A percentile compares a stretch with the other conserved stretches of the same genome.
Conservation (phyloP, 2,797 vertebrate species). For the Labeo calbasu region DNA sequence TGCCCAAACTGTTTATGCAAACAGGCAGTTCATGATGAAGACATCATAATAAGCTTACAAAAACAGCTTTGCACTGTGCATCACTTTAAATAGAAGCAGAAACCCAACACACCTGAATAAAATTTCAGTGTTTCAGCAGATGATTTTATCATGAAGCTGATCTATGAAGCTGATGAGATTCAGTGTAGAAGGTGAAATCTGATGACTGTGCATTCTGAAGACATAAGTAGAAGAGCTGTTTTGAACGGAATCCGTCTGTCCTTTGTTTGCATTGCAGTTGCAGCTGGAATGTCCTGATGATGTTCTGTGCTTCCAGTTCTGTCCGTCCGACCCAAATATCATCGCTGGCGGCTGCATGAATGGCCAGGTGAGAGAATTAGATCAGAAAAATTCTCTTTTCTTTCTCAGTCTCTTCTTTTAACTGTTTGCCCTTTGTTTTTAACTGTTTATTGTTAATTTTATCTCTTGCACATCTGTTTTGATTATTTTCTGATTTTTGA, state of each 20-base stretch:
- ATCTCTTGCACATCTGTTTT: not conserved
- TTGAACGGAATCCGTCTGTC: not conserved
- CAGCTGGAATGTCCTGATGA: conserved; percentile 89
- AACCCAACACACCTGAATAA: not conserved
- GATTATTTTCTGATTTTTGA: not conserved
- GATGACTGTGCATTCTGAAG: not conserved
- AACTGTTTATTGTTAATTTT: not conserved
- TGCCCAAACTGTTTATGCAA: not conserved
- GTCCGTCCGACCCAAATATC: conserved; percentile 87
- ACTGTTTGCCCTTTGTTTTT: not conserved
- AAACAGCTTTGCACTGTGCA: not conserved
- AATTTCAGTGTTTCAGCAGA: not conserved
- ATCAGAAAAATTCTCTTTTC: conserved; percentile 14
- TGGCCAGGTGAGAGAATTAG: conserved; percentile 84
- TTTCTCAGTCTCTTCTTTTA: not conserved
- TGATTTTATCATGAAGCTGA: not conserved
- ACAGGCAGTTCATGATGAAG: not conserved
- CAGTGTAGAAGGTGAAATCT: not conserved
- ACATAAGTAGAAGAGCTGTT: not conserved
- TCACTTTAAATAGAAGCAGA: not conserved
- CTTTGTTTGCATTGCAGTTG: conserved; percentile 78
- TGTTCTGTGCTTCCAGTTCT: conserved; percentile 89
- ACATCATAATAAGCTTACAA: not conserved
- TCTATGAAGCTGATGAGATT: not conserved
- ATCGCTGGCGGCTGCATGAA: conserved; percentile 90